Base-by-base conservation (phyloP, 2,797 vertebrate species). In the Amblyopsis hoosieri region DNA sequence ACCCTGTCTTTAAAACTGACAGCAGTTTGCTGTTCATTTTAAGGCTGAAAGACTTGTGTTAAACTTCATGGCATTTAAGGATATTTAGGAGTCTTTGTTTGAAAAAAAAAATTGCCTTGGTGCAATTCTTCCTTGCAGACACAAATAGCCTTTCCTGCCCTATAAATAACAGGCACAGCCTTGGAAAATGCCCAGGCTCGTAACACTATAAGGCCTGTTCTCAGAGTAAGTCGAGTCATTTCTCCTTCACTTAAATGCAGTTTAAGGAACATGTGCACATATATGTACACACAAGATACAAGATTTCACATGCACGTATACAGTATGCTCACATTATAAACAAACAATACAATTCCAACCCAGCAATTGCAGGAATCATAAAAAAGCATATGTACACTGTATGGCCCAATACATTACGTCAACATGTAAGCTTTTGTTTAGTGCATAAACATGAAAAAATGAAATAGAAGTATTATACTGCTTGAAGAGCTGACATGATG, bases 141-240 rank as follows among this genome's bases (percentile, higher is more conserved):
- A 85, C 69, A 85, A 91, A 90, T 90, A 90, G 85, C 69, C 74
- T 84, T 87, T 85, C 83, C 79, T 83, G 73, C 62, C 63, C 88
- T 89, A 90, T 84, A 87, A 90, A 93, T 91, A 91, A 82, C 72
- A 80, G 59, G 31, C 70, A 54, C 80, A 63, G 69, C 77, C 69
- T 82, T 86, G 82, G 85, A 88, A 81, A 74, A 77, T 33, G 47
- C 79, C 71, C 87, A 67, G 64, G 29, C 61, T 79, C 73, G 76
- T 86, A 82, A 80, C 29, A 37, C 58, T 70, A 0, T 3, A 74
- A 49, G 50, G 51, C 64, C 59, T 60, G 14, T 64, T 80, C 69
- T 75, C 71, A 71, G 82, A 81, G 72, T 73, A 66, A 59, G 63
- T 11, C 12, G 74, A 77, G 76, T 54, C 19, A 23, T 23, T 29